phyloP scores from a whole-genome alignment of 1,140 invertebrate genomes.

The Calliphora vicina region DNA sequence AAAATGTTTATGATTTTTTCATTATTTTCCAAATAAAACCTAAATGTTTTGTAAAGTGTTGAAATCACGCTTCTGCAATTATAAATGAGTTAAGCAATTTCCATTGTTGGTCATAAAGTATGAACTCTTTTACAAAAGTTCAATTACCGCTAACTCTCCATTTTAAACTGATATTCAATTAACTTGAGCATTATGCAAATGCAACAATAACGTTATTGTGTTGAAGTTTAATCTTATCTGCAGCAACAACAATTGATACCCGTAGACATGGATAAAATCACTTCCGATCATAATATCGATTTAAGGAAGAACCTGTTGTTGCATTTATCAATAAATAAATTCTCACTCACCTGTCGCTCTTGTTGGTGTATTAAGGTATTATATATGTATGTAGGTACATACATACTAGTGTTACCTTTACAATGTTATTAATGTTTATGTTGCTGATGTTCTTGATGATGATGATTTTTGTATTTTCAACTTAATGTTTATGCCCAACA shows the following conservation, averaged over 20 bases:
- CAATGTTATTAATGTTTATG: background rate
- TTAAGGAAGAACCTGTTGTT: background rate
- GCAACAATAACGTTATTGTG: background rate
- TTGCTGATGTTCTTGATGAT: background rate
- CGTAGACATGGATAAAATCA: background rate
- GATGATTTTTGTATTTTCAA: background rate
- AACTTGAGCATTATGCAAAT: background rate
- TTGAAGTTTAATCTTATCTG: background rate
- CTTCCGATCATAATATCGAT: background rate
- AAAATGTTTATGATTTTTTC: background rate
- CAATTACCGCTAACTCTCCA: background rate
- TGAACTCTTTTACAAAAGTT: background rate
- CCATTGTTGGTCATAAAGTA: background rate
- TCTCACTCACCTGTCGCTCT: constrained; percentile 25
- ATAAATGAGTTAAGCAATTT: background rate
- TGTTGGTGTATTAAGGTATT: background rate
- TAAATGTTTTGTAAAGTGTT: background rate
- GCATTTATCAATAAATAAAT: background rate
- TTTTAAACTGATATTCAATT: background rate
- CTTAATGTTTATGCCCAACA: background rate
- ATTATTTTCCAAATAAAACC: background rate
- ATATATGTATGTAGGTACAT: too few species aligned
- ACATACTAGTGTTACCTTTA: background rate
- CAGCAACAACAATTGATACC: background rate
- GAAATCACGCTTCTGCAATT: background rate